Evolutionary conservation across 2,797 vertebrate genomes (phyloP), one percentile per base, ranked within the genome.

Genomic region (Tiaroga cobitis): DNA sequence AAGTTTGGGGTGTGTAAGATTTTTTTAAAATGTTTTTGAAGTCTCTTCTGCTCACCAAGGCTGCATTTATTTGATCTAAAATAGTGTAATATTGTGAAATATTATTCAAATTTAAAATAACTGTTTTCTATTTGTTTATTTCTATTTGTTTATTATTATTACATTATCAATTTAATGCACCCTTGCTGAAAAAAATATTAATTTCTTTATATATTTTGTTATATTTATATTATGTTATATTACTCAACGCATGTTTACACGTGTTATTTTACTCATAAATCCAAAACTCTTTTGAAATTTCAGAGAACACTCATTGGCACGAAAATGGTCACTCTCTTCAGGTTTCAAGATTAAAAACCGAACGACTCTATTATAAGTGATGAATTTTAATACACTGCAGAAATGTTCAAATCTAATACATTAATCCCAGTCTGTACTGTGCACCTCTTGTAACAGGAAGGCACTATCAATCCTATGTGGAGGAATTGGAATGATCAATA

Each of bases 381-480:
- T 43, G 1, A 32, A 46, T 54, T 54, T 63, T 32, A 63, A 79
- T 65, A 21, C 9, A 19, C 32, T 26, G 5, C 37, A 59, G 41
- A 43, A 43, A 34, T 16, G 0, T 1, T 32, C 13, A 59, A 56
- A 68, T 77, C 49, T 32, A 54, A 56, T 56, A 24, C n/a, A 54
- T 43, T 69, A 29, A 32, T 18, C 26, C 8, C 26, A 63, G 56
- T 29, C 26, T 61, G 51, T 46, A 24, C 37, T 32, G 32, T 83
- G 49, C 8, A 39, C 2, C 10, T 41, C 11, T 7, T 51, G 7
- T 67, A 61, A 54, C 15, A 61, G 29, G 39, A 73, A 80, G 77
- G 84, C 84, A 85, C 84, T 24, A 39, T 80, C 6, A 51, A 65
- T 56, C 63, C 46, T 41, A 70, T 59, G 26, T 11, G 15, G 19